phyloP scores from a whole-genome alignment of 2,888 invertebrate genomes.

The Melinopterus prodromus region DNA sequence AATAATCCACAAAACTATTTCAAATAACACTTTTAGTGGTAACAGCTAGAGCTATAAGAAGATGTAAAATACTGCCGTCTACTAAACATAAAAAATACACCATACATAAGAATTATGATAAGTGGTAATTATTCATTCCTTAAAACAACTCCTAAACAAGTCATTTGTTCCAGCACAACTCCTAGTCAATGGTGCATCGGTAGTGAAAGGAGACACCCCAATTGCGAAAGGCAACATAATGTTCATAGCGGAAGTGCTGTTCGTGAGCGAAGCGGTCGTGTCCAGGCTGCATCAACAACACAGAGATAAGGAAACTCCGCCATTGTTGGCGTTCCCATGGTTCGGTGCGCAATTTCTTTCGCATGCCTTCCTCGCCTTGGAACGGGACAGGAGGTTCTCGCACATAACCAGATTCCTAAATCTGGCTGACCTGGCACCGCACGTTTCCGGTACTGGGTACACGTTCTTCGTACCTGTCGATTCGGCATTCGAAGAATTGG shows the following conservation, averaged over 20 bases:
- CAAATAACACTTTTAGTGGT: no score
- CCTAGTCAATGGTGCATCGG: slow-evolving; percentile 67
- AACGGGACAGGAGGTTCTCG: slow-evolving; percentile 64
- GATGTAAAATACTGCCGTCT: no score
- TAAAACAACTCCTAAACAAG: not conserved
- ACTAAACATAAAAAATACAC: no score
- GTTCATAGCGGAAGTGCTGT: slow-evolving; percentile 70
- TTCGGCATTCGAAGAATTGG: slow-evolving; percentile 70
- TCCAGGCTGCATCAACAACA: slow-evolving; percentile 70
- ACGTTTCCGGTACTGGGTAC: slow-evolving; percentile 70
- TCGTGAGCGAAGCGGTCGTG: slow-evolving; percentile 69
- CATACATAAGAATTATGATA: no score
- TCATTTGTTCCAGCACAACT: slow-evolving; percentile 59
- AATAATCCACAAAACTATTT: no score
- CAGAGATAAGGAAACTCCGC: slow-evolving; percentile 72
- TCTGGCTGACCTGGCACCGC: slow-evolving; percentile 68
- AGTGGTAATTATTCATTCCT: not conserved
- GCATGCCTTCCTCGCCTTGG: slow-evolving; percentile 69
- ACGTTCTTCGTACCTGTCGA: slow-evolving; percentile 77
- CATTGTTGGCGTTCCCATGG: slow-evolving; percentile 71
- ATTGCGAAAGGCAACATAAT: slow-evolving; percentile 69
- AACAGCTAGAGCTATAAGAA: no score
- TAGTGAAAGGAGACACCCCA: slow-evolving; percentile 69
- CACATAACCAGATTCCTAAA: slow-evolving; percentile 71
- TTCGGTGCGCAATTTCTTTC: slow-evolving; percentile 71